Conservation (phyloP, 2,113 vertebrate genomes). For the Typhlomys cinereus region DNA sequence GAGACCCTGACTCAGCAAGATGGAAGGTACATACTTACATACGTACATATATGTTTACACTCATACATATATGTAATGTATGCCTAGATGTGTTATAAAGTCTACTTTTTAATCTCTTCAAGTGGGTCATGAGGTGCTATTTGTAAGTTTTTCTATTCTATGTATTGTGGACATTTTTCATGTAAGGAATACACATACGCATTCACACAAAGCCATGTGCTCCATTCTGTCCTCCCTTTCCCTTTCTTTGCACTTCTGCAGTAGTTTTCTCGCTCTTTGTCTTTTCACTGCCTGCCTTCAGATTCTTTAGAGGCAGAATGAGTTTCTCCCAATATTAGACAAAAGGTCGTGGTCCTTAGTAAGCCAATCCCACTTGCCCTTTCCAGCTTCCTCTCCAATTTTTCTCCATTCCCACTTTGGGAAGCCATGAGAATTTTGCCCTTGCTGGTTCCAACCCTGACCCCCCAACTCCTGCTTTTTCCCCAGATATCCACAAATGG, state of each 20-base stretch:
- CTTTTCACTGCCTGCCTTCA: background rate
- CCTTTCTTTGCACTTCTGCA: background rate
- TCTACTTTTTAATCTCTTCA: background rate
- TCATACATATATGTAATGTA: background rate
- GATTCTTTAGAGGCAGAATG: background rate
- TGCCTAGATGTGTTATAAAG: background rate
- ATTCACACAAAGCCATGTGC: background rate
- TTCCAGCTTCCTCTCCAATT: background rate
- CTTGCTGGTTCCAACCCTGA: background rate
- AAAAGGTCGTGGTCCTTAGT: background rate
- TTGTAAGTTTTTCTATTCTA: background rate
- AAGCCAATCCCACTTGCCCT: background rate
- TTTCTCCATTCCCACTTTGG: too few relatives aligned
- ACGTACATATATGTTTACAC: accelerated
- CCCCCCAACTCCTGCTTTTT: too few relatives aligned
- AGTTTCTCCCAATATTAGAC: background rate
- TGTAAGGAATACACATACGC: background rate
- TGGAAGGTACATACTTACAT: too few relatives aligned
- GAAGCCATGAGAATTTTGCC: too few relatives aligned
- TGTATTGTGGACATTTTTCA: background rate
- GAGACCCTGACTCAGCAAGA: too few relatives aligned
- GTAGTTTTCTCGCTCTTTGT: background rate
- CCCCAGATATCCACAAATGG: background rate
- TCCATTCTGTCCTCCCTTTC: background rate
- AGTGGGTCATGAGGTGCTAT: background rate